These are phyloP conservation scores for Stratiolaelaps scimitus DNA, from an alignment of 1,140 invertebrate species.

Conservation along the genomic window DNA sequence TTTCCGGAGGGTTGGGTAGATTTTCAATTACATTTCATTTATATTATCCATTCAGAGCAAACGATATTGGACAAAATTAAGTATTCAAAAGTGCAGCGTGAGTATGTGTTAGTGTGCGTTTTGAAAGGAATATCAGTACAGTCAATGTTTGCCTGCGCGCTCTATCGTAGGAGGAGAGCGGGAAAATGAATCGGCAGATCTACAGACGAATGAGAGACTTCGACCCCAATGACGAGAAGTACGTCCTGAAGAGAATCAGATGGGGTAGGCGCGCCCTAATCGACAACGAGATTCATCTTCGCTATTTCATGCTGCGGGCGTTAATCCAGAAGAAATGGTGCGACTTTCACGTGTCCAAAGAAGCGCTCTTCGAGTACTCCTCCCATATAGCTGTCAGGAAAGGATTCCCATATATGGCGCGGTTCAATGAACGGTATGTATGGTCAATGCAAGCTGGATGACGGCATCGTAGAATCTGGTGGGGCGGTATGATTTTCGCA, in stretches of 20 bases:
- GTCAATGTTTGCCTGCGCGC: too few relatives aligned
- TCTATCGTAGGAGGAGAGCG: constrained; percentile 7
- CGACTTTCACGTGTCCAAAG: constrained; percentile 16
- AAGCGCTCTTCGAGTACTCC: constrained; percentile 1
- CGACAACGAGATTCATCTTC: constrained; percentile 1
- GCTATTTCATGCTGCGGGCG: neutral
- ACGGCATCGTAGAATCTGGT: too few relatives aligned
- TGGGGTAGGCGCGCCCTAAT: constrained; percentile 6
- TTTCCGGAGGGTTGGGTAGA: too few relatives aligned
- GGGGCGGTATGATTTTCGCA: too few relatives aligned
- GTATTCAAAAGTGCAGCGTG: too few relatives aligned
- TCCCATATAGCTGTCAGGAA: constrained; percentile 5
- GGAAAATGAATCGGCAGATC: neutral
- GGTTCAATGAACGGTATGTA: constrained; percentile 26
- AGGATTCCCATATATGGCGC: constrained; percentile 12
- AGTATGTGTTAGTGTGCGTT: too few relatives aligned
- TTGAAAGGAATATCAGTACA: too few relatives aligned
- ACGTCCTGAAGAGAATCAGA: constrained; percentile 4
- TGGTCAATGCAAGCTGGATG: too few relatives aligned
- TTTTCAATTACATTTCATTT: too few relatives aligned
- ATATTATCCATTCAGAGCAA: too few relatives aligned
- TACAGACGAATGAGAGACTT: neutral
- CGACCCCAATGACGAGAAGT: neutral
- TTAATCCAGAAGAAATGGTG: neutral
- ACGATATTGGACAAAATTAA: too few relatives aligned